Evolutionary conservation across 2,797 vertebrate species (phyloP).

Genomic region (Acestrorhynchus altus): DNA sequence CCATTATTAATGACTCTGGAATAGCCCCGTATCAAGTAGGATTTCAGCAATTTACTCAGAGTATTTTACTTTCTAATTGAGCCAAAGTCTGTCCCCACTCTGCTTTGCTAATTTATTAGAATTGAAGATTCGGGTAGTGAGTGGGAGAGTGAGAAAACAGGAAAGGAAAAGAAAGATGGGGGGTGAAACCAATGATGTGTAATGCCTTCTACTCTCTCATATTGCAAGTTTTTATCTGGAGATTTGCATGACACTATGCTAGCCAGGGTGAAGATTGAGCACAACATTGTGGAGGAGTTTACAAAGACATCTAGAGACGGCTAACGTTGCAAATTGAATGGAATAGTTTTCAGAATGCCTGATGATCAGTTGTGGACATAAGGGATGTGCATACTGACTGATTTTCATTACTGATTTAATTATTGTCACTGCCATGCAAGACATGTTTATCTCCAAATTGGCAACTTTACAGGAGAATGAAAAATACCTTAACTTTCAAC

Average conservation of each 20-base stretch:
- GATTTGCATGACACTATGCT: conserved; percentile 72
- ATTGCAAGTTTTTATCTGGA: conserved; percentile 56
- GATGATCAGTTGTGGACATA: background rate
- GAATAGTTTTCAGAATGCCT: background rate
- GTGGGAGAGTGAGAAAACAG: conserved; percentile 39
- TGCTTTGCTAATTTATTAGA: conserved; percentile 65
- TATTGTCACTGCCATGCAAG: too few relatives aligned
- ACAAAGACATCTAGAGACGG: conserved; percentile 23
- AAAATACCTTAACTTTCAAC: too few relatives aligned
- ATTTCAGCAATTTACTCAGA: conserved; percentile 60
- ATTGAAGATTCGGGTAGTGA: conserved; percentile 49
- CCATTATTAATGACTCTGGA: conserved; percentile 65
- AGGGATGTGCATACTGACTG: too few relatives aligned
- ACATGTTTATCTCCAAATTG: too few relatives aligned
- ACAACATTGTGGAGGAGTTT: conserved; percentile 20
- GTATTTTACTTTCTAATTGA: conserved; percentile 62
- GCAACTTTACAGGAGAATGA: too few relatives aligned
- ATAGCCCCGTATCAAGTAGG: conserved; percentile 63
- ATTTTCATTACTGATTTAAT: background rate
- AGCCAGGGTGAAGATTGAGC: conserved; percentile 44
- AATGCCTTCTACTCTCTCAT: conserved; percentile 58
- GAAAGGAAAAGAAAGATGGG: conserved; percentile 29
- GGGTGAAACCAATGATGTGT: conserved; percentile 42
- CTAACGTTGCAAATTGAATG: conserved; percentile 9
- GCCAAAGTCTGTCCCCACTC: conserved; percentile 59